Conservation (phyloP, 2,113 vertebrate genomes). For the Actenoides hombroni region DNA sequence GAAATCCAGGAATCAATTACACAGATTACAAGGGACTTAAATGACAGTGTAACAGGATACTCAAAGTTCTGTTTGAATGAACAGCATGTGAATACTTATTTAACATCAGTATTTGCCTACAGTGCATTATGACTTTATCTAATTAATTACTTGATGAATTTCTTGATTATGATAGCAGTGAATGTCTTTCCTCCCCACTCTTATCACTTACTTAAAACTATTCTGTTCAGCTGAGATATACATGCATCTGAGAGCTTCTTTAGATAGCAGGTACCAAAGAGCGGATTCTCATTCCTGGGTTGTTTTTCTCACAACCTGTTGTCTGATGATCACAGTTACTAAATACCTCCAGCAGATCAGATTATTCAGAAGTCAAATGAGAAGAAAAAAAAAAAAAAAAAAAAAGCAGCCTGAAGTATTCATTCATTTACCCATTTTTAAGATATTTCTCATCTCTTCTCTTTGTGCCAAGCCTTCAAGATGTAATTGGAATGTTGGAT, state of each 20-base stretch:
- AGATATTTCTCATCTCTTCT: not conserved
- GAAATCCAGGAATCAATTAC: conserved; percentile 2
- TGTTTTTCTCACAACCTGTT: not conserved
- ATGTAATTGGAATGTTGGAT: conserved; percentile 22
- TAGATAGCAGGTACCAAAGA: not conserved
- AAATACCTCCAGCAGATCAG: not conserved
- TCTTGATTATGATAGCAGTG: conserved; percentile 5
- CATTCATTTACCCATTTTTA: conserved; percentile 7
- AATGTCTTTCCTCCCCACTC: not conserved
- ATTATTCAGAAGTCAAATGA: not conserved
- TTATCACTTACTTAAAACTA: conserved; percentile 13
- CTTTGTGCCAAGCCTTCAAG: not conserved
- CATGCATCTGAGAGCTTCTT: not conserved
- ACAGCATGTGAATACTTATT: not conserved
- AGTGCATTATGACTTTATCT: not conserved
- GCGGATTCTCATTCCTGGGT: not conserved
- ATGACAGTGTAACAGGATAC: not conserved
- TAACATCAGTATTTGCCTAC: not conserved
- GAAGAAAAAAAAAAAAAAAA: not conserved
- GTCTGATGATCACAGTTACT: not conserved
- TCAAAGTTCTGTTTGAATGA: not conserved
- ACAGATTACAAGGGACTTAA: not conserved
- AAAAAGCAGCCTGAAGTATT: not conserved
- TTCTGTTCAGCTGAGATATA: conserved; percentile 11
- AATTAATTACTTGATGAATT: conserved; percentile 37